A percentile compares a stretch with the other conserved stretches of the same genome.
Evolutionary conservation across 2,888 invertebrate species (phyloP).

Genomic region (Plagodis pulveraria): DNA sequence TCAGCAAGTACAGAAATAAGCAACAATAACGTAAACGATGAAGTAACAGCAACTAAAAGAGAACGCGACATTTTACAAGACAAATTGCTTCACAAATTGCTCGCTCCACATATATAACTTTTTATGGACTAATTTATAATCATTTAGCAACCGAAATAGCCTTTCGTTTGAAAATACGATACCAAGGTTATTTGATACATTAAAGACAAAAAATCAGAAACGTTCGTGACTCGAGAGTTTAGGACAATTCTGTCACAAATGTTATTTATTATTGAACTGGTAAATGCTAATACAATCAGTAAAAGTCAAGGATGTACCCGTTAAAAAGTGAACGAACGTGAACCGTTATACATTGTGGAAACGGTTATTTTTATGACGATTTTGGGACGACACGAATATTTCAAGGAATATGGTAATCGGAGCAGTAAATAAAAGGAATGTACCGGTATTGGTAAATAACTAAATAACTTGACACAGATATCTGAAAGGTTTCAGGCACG

Average conservation of each 20-base stretch:
- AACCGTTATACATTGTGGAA: constrained; percentile 42
- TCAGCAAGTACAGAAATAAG: constrained; percentile 32
- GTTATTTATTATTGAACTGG: constrained; percentile 52
- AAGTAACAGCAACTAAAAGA: constrained; percentile 36
- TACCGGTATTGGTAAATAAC: constrained; percentile 20
- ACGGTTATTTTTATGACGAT: constrained; percentile 49
- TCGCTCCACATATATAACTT: constrained; percentile 39
- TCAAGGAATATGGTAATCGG: constrained; percentile 37
- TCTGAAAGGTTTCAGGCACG: constrained; percentile 4
- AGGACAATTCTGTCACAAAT: constrained; percentile 56
- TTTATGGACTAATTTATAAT: constrained; percentile 43
- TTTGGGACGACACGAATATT: constrained; percentile 38
- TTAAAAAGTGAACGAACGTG: constrained; percentile 44
- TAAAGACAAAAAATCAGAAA: constrained; percentile 52
- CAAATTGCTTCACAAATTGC: constrained; percentile 40
- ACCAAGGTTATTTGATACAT: constrained; percentile 59
- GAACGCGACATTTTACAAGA: constrained; percentile 41
- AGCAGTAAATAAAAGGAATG: constrained; percentile 21
- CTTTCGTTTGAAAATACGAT: constrained; percentile 40
- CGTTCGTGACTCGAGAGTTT: constrained; percentile 67
- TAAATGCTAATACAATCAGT: constrained; percentile 63
- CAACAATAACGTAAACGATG: constrained; percentile 36
- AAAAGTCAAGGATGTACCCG: constrained; percentile 60
- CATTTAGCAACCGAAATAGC: constrained; percentile 42
- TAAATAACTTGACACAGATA: constrained; percentile 6